Percentiles rank a stretch among this genome's conserved stretches.
Evolutionary conservation across 2,888 invertebrate genomes (phyloP).

Genomic region (Tipula helvola): DNA sequence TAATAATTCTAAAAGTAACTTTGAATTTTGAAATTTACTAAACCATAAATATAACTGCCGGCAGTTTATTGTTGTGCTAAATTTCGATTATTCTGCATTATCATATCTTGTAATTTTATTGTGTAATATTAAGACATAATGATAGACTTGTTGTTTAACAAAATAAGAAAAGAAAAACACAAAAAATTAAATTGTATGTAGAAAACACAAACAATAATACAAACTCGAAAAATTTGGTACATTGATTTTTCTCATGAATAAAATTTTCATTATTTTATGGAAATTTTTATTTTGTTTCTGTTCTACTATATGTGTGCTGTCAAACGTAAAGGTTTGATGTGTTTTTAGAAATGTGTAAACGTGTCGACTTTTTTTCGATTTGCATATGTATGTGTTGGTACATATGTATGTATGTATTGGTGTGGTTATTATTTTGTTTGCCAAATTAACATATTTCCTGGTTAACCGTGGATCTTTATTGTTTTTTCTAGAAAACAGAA

Average conservation of each 20-base stretch:
- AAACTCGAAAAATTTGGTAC: not conserved
- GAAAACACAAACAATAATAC: not conserved
- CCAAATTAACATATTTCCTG: not conserved
- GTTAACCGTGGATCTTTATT: not conserved
- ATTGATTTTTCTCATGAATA: not conserved
- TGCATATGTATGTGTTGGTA: not conserved
- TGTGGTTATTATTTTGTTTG: not conserved
- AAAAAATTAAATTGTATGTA: not conserved
- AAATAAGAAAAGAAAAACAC: not conserved
- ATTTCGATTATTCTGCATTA: not conserved
- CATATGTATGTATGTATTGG: not conserved
- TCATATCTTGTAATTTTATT: not conserved
- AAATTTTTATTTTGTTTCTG: not conserved
- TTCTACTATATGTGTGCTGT: not conserved
- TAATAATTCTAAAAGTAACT: not conserved
- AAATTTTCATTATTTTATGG: not conserved
- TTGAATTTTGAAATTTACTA: not conserved
- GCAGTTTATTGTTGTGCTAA: not conserved
- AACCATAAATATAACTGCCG: not conserved
- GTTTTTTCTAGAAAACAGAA: not conserved
- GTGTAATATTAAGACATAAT: not conserved
- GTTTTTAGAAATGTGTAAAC: not conserved
- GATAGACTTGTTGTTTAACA: not conserved
- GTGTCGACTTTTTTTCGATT: not conserved
- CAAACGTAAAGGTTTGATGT: not conserved